These are phyloP conservation scores for Philotrypesis tridentata DNA, from an alignment of 1,140 invertebrate genomes.

Conservation along the genomic window DNA sequence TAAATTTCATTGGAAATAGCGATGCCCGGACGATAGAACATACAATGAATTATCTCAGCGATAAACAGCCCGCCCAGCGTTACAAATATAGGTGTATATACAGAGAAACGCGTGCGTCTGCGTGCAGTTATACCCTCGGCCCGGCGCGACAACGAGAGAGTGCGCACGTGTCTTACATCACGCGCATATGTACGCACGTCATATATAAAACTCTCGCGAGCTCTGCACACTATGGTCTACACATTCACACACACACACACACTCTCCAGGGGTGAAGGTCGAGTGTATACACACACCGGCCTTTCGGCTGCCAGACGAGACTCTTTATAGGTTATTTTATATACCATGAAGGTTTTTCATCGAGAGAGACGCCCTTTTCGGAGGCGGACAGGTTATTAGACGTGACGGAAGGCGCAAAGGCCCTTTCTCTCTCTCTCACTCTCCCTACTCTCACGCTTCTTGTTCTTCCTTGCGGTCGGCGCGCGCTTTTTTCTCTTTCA, in stretches of 20 bases:
- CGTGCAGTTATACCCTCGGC: too few species aligned
- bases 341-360: not conserved
- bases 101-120: too few species aligned
- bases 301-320: not conserved
- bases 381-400: conserved; percentile 20
- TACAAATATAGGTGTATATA: too few species aligned
- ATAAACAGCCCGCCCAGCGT: not conserved
- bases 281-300: not conserved
- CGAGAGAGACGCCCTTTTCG: conserved; percentile 24
- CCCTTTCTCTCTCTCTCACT: conserved; percentile 33
- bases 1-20: not conserved
- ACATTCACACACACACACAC: too few species aligned
- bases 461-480: not conserved
- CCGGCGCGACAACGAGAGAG: too few species aligned
- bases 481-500: not conserved
- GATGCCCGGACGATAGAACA: not conserved
- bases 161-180: not conserved
- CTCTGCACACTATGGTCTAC: too few species aligned
- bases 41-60: not conserved
- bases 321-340: too few species aligned
- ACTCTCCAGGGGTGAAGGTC: not conserved
- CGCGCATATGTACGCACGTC: not conserved
- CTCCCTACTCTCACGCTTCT: conserved; percentile 7
- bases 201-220: not conserved
- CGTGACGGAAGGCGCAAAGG: not conserved